Base-by-base conservation (phyloP, 2,113 vertebrate species). In the Nycticorax nycticorax region DNA sequence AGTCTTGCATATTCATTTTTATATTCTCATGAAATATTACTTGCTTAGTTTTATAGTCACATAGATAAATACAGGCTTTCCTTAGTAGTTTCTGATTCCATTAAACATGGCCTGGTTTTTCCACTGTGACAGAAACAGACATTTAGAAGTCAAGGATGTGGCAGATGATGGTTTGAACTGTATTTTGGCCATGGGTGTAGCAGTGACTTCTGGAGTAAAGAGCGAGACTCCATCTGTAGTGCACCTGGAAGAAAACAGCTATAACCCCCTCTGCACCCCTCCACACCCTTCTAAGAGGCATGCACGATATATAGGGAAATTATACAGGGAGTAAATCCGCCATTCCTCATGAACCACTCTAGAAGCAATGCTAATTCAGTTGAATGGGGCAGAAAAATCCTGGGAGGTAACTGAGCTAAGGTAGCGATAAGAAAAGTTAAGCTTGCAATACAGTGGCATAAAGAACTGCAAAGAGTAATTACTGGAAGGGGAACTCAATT, bases 401-500 rank as follows among this genome's bases (percentile, higher is more conserved):
- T 64, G 60, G n/a, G 57, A 75, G 71, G 39, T 62, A 86, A 66
- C 7, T 7, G 48, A 96, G 53, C 68, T 68, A 67, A 84, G 33
- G 62, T 13, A 82, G 35, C 57, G 71, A 22, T n/a, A 64, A 27
- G 32, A 68, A 87, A 82, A 94, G 19, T 91, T 84, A 78, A 85
- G 47, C 88, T 37, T 76, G 53, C 2, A 6, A 47, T 85, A 73
- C 50, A 59, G 66, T 48, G 45, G 55, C 92, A 89, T 60, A 86
- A 92, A 96, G 71, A 95, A 84, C 83, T 66, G 43, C 63, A 73
- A 92, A 89, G 88, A 93, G 69, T 95, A 96, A 96, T 97, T 97
- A 96, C 93, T 85, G 79, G 62, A 94, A 93, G 48, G 66, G 71
- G 39, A 93, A 89, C 68, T 97, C 95, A 97, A 97, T 97, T 97